Evolutionary conservation across 1,140 invertebrate species (phyloP), one percentile per base, ranked within the genome.

Genomic region (Stegodyphus mimosarum): DNA sequence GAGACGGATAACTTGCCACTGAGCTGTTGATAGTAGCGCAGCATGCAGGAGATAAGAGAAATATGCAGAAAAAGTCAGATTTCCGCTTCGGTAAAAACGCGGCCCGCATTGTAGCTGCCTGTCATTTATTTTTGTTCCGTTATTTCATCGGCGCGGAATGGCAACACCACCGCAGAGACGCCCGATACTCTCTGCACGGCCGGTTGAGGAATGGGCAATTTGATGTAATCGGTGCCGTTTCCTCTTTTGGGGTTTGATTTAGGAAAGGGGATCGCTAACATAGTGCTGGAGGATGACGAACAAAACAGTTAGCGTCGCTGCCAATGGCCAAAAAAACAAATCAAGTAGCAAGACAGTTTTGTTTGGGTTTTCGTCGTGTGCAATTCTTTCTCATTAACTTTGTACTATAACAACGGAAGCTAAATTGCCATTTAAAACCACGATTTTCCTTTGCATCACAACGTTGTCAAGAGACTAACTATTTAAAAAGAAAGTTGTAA

Each of bases 31-130:
- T 83, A 83, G 79, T 74, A 60, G 13, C 52, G 11, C n/a, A 63
- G 63, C 50, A 52, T 17, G 52, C 48, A 48, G 48, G 7, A 83
- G 81, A 83, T 83, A 83, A 83, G 81, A 55, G 81, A 83, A 83
- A 83, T 83, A 83, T 83, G 81, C 81, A 83, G 81, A 83, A 83
- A 83, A 83, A 83, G 72, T 74, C 81, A 83, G 81, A 83, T 83
- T 83, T 83, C 81, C 81, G 81, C 81, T 83, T 60, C 18, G 72
- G 63, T 73, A 81, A 81, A 81, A 81, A 81, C 81, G 60, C 81
- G 60, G 13, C 81, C 81, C 51, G 64, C 81, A 83, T 83, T 83
- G 73, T 83, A 60, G 60, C 72, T n/a, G 81, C 13, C 83, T 77
- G 83, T 78, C 75, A 76, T 85, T 85, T 85, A 85, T 78, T 85